These are phyloP conservation scores for Hecatera dysodea DNA, from an alignment of 2,888 invertebrate species.

Conservation along the genomic window DNA sequence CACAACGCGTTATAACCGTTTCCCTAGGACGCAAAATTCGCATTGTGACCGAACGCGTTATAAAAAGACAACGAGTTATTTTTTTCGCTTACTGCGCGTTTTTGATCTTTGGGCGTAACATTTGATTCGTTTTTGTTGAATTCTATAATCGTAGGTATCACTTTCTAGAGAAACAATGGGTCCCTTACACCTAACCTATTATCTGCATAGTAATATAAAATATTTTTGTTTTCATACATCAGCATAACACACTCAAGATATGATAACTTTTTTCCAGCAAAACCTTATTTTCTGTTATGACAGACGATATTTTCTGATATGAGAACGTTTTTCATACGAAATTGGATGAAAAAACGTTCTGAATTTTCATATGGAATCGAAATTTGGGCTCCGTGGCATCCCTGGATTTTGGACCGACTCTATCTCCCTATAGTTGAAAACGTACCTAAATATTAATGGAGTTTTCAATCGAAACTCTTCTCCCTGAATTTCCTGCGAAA, in stretches of 20 bases:
- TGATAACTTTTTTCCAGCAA: background rate
- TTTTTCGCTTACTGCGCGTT: too few species aligned
- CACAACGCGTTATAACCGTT: too few species aligned
- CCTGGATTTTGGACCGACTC: background rate
- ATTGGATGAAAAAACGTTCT: background rate
- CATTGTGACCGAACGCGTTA: too few species aligned
- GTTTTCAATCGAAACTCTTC: conserved; percentile 35
- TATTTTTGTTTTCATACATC: background rate
- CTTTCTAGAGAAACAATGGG: too few species aligned
- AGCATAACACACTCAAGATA: background rate
- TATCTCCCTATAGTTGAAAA: background rate
- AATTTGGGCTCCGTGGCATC: background rate
- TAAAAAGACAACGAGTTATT: too few species aligned
- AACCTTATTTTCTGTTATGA: conserved; percentile 1
- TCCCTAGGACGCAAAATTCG: too few species aligned
- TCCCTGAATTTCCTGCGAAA: conserved; percentile 23
- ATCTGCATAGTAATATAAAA: background rate
- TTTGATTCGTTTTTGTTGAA: too few species aligned
- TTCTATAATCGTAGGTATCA: too few species aligned
- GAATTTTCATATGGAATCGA: conserved; percentile 19
- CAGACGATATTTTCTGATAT: conserved; percentile 5
- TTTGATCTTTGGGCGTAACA: too few species aligned
- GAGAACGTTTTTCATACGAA: background rate
- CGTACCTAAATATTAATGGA: conserved; percentile 27
- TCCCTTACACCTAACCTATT: background rate